These are phyloP conservation scores for Cherax quadricarinatus DNA, from an alignment of 1,140 invertebrate species.

Conservation along the genomic window DNA sequence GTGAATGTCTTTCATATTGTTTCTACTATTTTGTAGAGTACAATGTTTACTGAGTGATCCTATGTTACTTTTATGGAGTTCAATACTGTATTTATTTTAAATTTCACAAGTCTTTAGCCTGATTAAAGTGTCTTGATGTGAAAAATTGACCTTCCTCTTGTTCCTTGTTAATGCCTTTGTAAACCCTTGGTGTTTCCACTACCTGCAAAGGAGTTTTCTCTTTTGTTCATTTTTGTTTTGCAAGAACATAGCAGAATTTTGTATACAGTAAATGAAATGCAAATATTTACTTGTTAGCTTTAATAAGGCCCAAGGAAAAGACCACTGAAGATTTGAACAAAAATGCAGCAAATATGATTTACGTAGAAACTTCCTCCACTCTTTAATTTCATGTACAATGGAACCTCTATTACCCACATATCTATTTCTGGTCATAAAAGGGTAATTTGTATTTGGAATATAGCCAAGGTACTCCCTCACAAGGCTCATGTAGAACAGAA, in stretches of 20 bases:
- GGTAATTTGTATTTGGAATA: no score
- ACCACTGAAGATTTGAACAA: constrained; percentile 1
- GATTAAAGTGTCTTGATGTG: constrained; percentile 16
- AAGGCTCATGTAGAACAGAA: no score
- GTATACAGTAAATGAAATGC: background rate
- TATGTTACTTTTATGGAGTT: background rate
- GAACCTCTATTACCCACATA: no score
- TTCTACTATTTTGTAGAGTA: background rate
- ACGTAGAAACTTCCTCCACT: constrained; percentile 32
- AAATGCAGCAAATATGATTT: background rate
- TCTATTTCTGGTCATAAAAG: no score
- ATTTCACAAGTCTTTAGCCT: background rate
- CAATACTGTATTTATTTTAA: background rate
- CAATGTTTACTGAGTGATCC: background rate
- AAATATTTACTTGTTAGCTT: background rate
- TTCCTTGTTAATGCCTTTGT: constrained; percentile 34
- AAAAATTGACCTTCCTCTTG: constrained; percentile 11
- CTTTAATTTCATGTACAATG: constrained; percentile 34
- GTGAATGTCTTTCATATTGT: constrained; percentile 26
- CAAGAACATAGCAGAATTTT: constrained; percentile 27
- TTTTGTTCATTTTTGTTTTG: constrained; percentile 24
- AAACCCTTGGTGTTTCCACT: constrained; percentile 53
- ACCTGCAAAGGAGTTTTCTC: constrained; percentile 63
- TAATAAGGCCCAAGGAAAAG: background rate
- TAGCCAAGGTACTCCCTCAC: no score